Conservation (phyloP, 2,797 vertebrate genomes). For the Mus spretus region DNA sequence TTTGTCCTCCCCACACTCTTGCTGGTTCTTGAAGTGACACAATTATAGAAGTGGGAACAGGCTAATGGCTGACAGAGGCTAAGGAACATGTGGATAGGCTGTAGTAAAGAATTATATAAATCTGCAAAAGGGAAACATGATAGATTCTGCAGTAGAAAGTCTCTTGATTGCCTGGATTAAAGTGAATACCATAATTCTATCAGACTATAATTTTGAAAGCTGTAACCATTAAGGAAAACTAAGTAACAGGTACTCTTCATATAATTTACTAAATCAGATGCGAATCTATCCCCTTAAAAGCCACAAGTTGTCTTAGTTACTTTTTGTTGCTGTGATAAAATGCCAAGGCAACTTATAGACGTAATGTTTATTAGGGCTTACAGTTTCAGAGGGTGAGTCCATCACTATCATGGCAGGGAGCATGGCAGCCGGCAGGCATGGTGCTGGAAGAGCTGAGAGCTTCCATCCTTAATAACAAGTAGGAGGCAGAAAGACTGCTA, state of each 20-base stretch:
- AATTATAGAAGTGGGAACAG: not conserved
- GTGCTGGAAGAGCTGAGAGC: too few species aligned
- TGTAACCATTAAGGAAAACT: not conserved
- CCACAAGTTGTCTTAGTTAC: not conserved
- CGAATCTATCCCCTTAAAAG: constrained; percentile 37
- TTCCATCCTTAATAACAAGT: not conserved
- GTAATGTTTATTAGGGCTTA: not conserved
- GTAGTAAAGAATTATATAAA: not conserved
- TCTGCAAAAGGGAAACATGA: not conserved
- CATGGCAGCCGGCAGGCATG: too few species aligned
- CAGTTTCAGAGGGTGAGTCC: not conserved
- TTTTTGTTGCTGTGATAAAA: not conserved
- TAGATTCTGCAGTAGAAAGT: not conserved
- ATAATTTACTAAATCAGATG: constrained; percentile 21
- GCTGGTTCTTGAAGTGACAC: constrained; percentile 27
- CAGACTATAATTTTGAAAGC: not conserved
- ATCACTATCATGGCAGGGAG: not conserved
- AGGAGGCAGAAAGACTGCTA: not conserved
- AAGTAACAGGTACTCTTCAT: not conserved
- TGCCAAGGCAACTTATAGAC: not conserved
- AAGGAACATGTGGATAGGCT: not conserved
- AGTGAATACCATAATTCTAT: not conserved
- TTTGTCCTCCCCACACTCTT: not conserved
- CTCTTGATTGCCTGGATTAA: not conserved
- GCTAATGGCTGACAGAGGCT: not conserved